phyloP scores from a whole-genome alignment of 2,888 invertebrate genomes.

The Drosophila anomelani region DNA sequence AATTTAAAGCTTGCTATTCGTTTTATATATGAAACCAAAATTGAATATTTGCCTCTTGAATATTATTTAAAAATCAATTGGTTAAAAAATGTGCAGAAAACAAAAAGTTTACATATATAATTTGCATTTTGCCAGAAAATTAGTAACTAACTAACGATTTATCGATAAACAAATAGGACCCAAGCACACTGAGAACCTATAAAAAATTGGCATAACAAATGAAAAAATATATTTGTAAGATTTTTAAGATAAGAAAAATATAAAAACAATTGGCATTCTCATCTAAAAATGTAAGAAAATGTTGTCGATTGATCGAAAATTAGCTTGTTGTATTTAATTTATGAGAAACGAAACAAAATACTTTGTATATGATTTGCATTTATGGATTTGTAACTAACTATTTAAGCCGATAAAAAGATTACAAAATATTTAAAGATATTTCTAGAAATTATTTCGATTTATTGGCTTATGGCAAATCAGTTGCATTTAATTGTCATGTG shows the following conservation, averaged over 20 bases:
- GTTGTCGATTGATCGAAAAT: slow-evolving; percentile 39
- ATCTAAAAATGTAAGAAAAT: slow-evolving; percentile 10
- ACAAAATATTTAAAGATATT: background rate
- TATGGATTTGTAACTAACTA: slow-evolving; percentile 23
- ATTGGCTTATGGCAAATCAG: slow-evolving; percentile 62
- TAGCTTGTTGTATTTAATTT: slow-evolving; percentile 38
- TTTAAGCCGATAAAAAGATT: slow-evolving; percentile 27
- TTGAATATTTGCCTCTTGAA: slow-evolving; percentile 70
- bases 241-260: background rate
- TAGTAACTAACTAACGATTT: slow-evolving; percentile 57
- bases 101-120: slow-evolving; percentile 56
- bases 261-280: slow-evolving; percentile 8
- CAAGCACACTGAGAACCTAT: slow-evolving; percentile 42
- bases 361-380: slow-evolving; percentile 38
- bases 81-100: slow-evolving; percentile 32
- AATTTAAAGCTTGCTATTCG: slow-evolving; percentile 47
- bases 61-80: slow-evolving; percentile 67
- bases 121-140: slow-evolving; percentile 68
- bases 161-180: slow-evolving; percentile 69
- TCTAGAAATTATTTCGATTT: slow-evolving; percentile 28
- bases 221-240: slow-evolving; percentile 3
- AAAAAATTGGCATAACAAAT: slow-evolving; percentile 60
- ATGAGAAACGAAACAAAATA: background rate
- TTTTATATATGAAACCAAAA: slow-evolving; percentile 52
- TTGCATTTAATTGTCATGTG: slow-evolving; percentile 43